These are phyloP conservation scores for Sarcophaga peregrina DNA, from an alignment of 1,140 invertebrate species.

Conservation along the genomic window DNA sequence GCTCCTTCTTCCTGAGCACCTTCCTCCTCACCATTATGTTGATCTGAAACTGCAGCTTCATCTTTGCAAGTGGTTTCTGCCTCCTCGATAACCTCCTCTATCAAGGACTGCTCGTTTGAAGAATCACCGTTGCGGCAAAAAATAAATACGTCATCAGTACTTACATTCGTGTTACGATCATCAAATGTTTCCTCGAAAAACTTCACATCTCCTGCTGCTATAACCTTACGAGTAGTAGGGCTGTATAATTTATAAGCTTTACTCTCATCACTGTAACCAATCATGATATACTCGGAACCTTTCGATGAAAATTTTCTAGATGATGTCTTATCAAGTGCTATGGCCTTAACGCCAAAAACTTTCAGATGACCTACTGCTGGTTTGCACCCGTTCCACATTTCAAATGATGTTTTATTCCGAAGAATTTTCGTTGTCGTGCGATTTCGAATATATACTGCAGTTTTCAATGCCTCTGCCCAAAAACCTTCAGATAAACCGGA, in stretches of 20 bases:
- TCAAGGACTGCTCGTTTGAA: neutral
- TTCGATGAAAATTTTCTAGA: conserved; percentile 62
- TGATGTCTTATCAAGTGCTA: conserved; percentile 59
- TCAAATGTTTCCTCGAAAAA: conserved; percentile 26
- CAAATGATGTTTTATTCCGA: conserved; percentile 55
- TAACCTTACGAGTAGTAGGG: conserved; percentile 51
- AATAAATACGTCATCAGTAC: neutral
- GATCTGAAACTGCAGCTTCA: neutral
- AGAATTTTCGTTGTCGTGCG: conserved; percentile 48
- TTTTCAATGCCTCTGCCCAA: conserved; percentile 52
- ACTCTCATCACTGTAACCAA: conserved; percentile 64
- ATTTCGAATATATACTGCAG: conserved; percentile 49
- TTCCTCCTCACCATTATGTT: neutral
- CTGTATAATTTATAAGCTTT: conserved; percentile 65
- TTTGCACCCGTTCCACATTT: conserved; percentile 60
- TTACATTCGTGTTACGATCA: neutral
- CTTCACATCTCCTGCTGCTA: conserved; percentile 47
- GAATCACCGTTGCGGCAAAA: neutral
- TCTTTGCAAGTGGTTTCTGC: neutral
- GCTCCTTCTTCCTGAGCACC: neutral
- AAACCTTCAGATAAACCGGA: conserved; percentile 52
- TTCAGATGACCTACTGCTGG: conserved; percentile 58
- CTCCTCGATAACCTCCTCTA: neutral
- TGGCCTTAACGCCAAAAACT: conserved; percentile 57
- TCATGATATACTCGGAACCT: conserved; percentile 59